These are phyloP conservation scores for Ridgeia piscesae DNA, from an alignment of 1,140 invertebrate genomes.

Conservation along the genomic window DNA sequence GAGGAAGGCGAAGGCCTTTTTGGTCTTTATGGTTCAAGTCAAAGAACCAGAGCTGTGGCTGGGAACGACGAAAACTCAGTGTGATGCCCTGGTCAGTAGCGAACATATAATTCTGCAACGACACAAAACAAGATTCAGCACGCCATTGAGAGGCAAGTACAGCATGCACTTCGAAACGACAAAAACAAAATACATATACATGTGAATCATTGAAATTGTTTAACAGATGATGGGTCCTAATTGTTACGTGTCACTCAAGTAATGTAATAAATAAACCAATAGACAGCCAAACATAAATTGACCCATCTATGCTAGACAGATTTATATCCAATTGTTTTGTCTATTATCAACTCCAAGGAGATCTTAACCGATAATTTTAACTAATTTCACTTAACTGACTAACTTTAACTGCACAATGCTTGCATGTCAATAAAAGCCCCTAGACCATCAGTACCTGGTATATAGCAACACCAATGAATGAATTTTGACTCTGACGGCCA, in stretches of 20 bases:
- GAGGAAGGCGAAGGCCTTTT: background rate
- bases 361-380: background rate
- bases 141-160: too few relatives aligned
- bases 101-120: background rate
- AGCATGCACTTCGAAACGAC: too few relatives aligned
- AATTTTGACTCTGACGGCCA: background rate
- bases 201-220: too few relatives aligned
- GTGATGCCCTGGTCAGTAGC: background rate
- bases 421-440: background rate
- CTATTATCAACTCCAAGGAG: background rate
- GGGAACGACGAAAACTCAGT: background rate
- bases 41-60: background rate
- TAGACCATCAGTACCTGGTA: background rate
- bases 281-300: too few relatives aligned
- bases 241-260: too few relatives aligned
- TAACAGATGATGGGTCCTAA: too few relatives aligned
- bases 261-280: too few relatives aligned
- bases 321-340: background rate
- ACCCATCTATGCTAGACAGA: too few relatives aligned
- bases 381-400: background rate
- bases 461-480: background rate
- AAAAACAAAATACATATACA: too few relatives aligned
- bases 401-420: background rate
- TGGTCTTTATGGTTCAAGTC: background rate
- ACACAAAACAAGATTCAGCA: background rate